Evolutionary conservation across 2,113 vertebrate genomes (phyloP), one percentile per base, ranked within the genome.

Genomic region (Malaclemys terrapin): DNA sequence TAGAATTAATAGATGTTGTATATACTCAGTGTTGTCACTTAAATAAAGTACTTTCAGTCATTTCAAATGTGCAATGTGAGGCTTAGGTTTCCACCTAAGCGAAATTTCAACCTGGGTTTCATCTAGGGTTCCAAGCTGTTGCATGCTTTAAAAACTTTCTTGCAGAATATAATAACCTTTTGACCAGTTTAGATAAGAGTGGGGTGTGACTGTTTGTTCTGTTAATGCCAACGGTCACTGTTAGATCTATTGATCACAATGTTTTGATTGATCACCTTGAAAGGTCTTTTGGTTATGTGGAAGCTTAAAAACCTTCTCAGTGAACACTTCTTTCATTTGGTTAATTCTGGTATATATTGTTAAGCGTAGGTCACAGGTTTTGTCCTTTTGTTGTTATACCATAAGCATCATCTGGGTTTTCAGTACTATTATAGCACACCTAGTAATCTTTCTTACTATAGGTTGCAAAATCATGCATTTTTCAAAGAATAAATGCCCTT

Each of bases 1-100:
- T 1, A 38, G 42, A 35, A 17, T 2, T 59, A 82, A 27, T 2
- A 47, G 13, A 5, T 35, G 53, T 12, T 84, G 16, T 1, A 19
- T 65, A 45, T 78, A 16, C 81, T 91, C 65, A 8, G 35, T 76
- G 9, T 29, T 5, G 5, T 16, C 47, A 10, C 62, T 91, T 45
- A 45, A 27, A 76, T 42, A 45, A 65, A 22, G 5, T 76, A 45
- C 11, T 81, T 59, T 22, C 10, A 76, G 16, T 5, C 27, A 19
- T 42, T 25, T 3, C 0, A 12, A 0, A 0, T 31, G 12, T 54
- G 1, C 47, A 49, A 17, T 29, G 56, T 35, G 17, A 52, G 72
- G 42, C 10, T 45, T 76, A 76, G 72, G 42, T 76, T 72, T 72
- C 4, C 3, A 62, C 24, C n/a, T 72, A 38, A 72, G n/a, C 3